These are phyloP conservation scores for Cydia amplana DNA, from an alignment of 1,140 invertebrate species.

Conservation along the genomic window DNA sequence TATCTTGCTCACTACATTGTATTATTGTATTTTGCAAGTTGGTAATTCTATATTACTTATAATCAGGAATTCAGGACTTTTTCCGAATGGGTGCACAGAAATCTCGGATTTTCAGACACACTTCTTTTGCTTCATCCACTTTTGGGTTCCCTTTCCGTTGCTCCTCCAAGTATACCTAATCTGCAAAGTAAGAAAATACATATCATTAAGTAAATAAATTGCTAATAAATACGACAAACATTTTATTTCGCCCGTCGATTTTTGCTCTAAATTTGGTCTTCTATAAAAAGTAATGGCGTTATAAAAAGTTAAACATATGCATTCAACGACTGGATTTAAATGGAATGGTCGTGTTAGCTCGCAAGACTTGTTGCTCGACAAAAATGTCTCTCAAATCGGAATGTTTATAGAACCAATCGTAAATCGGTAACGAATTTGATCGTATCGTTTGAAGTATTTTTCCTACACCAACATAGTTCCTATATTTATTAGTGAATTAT, in stretches of 20 bases:
- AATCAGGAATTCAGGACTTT: background rate
- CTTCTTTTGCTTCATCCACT: too few relatives aligned
- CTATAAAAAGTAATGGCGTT: conserved; percentile 57
- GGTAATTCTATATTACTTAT: background rate
- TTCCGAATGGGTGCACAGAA: background rate
- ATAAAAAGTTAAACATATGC: conserved; percentile 62
- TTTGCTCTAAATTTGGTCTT: conserved; percentile 41
- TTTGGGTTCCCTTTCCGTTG: too few relatives aligned
- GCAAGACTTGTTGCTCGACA: conserved; percentile 62
- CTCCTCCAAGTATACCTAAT: too few relatives aligned
- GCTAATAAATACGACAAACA: too few relatives aligned
- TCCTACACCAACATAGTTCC: conserved; percentile 43
- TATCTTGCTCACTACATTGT: conserved; percentile 11
- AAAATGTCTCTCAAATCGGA: conserved; percentile 56
- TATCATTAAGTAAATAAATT: too few relatives aligned
- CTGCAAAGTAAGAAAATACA: too few relatives aligned
- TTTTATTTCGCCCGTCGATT: background rate
- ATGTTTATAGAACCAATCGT: conserved; percentile 58
- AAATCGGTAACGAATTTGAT: conserved; percentile 59
- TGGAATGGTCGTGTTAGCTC: conserved; percentile 68
- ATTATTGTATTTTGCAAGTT: background rate
- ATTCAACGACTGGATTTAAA: conserved; percentile 60
- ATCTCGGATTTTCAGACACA: background rate
- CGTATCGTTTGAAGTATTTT: conserved; percentile 55
- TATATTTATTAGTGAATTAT: conserved; percentile 25